A percentile compares a stretch with the other conserved stretches of the same genome.
Evolutionary conservation across 2,113 vertebrate genomes (phyloP).

Genomic region (Prunella fulvescens): DNA sequence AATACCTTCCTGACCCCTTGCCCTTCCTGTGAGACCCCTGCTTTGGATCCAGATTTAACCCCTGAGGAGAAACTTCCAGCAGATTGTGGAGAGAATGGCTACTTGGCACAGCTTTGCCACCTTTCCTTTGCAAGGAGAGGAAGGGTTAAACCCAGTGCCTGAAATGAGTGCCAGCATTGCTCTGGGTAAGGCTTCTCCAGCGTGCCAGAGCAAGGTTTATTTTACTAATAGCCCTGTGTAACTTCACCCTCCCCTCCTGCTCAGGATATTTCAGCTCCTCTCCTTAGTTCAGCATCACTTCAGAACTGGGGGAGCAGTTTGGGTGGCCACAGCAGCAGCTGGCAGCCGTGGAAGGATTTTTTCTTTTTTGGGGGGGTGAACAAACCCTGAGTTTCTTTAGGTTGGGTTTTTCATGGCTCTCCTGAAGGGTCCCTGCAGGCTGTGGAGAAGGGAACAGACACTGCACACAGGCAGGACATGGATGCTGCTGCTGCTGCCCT

Average conservation of each 20-base stretch:
- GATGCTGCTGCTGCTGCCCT: neutral
- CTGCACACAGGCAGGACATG: neutral
- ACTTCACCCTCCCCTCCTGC: neutral
- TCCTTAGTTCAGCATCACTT: neutral
- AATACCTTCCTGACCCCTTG: neutral
- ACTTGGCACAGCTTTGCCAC: neutral
- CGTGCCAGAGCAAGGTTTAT: neutral
- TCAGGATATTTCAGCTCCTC: neutral
- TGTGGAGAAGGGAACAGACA: neutral
- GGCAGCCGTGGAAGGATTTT: neutral
- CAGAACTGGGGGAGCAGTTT: neutral
- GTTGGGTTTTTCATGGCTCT: neutral
- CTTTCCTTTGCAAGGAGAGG: neutral
- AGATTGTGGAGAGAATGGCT: neutral
- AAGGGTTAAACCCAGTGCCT: neutral
- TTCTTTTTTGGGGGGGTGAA: accelerated
- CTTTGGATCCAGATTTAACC: neutral
- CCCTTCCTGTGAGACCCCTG: neutral
- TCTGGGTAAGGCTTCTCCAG: neutral
- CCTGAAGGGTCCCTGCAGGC: neutral
- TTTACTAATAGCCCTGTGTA: neutral
- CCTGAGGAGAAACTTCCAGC: neutral
- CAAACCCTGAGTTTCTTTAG: neutral
- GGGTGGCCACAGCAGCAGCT: slow-evolving; percentile 14
- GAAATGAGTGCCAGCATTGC: neutral